Percentiles rank a stretch among this genome's conserved stretches.
Conservation (phyloP, 1,140 invertebrate species). For the Phymorhynchus buccinoides region DNA sequence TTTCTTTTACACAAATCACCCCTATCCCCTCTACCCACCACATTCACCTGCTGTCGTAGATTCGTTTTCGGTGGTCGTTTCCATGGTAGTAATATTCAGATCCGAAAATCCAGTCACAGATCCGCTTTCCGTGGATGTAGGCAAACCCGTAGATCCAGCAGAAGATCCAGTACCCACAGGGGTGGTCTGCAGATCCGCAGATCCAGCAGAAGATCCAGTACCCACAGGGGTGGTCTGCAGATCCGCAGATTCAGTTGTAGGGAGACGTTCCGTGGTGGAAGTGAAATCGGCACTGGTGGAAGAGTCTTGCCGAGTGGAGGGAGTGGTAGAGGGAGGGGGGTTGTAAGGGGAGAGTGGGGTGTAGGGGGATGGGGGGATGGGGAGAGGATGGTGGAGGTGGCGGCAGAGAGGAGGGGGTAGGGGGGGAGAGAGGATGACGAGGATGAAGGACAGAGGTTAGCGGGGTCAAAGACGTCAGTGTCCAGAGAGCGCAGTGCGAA, state of each 20-base stretch:
- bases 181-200: neutral
- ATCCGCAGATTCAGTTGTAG: no score
- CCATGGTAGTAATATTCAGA: no score
- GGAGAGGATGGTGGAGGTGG: neutral
- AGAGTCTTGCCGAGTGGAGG: neutral
- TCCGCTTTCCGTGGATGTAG: neutral
- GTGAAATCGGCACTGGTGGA: no score
- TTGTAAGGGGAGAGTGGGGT: no score
- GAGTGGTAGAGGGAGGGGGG: neutral
- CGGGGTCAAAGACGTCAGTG: slow-evolving; percentile 90
- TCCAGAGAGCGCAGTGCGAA: no score
- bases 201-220: neutral
- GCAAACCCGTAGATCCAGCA: neutral
- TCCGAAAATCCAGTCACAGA: neutral
- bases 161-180: neutral
- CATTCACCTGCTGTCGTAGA: neutral
- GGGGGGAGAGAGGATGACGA: no score
- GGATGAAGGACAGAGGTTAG: slow-evolving; percentile 75
- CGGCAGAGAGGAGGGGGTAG: slow-evolving; percentile 11
- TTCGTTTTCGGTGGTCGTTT: neutral
- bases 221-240: no score
- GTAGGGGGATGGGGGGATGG: no score
- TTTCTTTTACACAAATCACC: neutral
- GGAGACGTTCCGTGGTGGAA: neutral
- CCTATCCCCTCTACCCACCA: neutral